phyloP scores from a whole-genome alignment of 2,113 vertebrate species.

The Myotis brandtii region DNA sequence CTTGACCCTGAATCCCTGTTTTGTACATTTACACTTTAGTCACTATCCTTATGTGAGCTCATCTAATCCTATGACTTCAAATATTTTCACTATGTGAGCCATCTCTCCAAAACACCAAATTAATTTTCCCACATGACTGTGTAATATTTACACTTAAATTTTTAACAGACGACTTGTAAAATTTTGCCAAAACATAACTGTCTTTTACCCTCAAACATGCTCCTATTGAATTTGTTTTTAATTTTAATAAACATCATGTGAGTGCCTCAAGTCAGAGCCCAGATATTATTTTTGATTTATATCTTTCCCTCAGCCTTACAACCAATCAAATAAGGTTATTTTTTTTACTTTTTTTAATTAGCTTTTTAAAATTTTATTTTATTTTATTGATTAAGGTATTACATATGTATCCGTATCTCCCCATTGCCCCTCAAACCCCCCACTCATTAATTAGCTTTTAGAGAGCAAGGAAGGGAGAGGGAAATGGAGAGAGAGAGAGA shows the following conservation, averaged over 20 bases:
- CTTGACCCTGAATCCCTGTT: rapidly evolving
- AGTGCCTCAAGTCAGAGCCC: not conserved
- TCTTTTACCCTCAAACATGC: not conserved
- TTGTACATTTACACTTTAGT: not conserved
- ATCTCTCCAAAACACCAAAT: not conserved
- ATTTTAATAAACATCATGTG: not conserved
- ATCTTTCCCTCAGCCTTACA: not conserved
- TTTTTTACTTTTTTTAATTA: no score
- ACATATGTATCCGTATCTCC: no score
- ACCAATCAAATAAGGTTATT: not conserved
- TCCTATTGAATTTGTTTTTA: not conserved
- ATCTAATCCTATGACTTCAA: not conserved
- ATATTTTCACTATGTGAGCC: not conserved
- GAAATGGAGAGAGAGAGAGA: no score
- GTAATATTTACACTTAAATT: not conserved
- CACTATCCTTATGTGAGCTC: not conserved
- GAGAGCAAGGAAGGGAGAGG: no score
- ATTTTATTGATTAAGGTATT: no score
- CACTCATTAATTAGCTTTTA: no score
- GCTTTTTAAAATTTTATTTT: no score
- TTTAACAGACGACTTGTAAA: not conserved
- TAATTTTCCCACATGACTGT: not conserved
- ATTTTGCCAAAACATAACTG: not conserved
- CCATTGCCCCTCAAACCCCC: no score
- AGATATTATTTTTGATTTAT: not conserved